Evolutionary conservation across 2,113 vertebrate species (phyloP).

Genomic region (Picathartes gymnocephalus): DNA sequence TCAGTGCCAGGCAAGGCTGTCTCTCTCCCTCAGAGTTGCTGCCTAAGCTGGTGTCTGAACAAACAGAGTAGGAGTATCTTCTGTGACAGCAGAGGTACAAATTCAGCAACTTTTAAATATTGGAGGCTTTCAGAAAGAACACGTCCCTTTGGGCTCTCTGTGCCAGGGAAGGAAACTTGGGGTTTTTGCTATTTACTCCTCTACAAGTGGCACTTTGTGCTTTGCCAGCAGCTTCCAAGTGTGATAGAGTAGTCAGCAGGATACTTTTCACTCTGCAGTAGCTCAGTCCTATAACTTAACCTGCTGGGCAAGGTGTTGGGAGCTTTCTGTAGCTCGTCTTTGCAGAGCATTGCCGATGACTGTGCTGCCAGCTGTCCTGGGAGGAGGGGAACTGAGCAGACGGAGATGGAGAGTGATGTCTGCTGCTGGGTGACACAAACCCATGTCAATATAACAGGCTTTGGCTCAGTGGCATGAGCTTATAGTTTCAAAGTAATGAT

Average conservation of each 20-base stretch:
- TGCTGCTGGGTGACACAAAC: slow-evolving; percentile 5
- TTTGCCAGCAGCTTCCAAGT: background rate
- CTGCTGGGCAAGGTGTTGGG: background rate
- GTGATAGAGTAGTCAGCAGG: background rate
- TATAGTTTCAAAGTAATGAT: slow-evolving; percentile 46
- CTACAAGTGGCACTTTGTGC: background rate
- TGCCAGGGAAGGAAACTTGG: background rate
- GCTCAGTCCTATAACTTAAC: background rate
- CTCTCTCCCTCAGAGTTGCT: background rate
- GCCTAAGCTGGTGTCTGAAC: background rate
- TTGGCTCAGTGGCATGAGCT: slow-evolving; percentile 25
- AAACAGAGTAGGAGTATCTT: background rate
- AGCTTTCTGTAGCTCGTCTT: background rate
- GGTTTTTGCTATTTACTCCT: background rate
- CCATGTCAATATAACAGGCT: background rate
- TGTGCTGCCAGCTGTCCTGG: background rate
- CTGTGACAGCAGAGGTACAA: background rate
- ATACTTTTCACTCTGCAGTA: background rate
- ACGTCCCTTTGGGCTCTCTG: background rate
- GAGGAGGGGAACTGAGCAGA: background rate
- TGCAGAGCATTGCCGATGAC: fast-evolving
- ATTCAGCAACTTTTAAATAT: background rate
- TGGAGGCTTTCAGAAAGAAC: background rate
- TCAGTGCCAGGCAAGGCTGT: background rate
- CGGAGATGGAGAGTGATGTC: slow-evolving; percentile 16